Evolutionary conservation across 2,888 invertebrate genomes (phyloP), one percentile per base, ranked within the genome.

Genomic region (Coelogynopora nodosa): DNA sequence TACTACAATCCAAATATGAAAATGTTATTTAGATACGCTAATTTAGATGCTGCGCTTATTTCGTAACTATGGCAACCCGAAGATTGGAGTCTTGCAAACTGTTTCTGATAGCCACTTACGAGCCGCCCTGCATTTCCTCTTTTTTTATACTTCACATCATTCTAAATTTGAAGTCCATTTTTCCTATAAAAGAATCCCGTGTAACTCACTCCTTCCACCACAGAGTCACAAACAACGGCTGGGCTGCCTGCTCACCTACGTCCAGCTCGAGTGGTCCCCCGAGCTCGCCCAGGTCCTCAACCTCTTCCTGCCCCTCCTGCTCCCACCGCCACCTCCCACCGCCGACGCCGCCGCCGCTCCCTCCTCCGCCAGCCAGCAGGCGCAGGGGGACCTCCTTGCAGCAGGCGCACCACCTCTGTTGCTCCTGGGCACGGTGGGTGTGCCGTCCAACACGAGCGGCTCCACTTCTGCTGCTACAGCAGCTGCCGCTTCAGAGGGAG

Each of bases 181-280:
- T 18, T 13, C n/a, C n/a, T 18, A n/a, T 67, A 67, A 13, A 10
- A 67, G 67, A 13, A 67, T 13, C 10, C n/a, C 67, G 67, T 18
- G n/a, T 67, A 67, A 67, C 67, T 13, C n/a, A n/a, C n/a, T n/a
- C n/a, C n/a, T n/a, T n/a, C n/a, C n/a, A n/a, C 27, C 23, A 5
- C 81, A 80, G 27, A 80, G 27, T n/a, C 85, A 85, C 67, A 85
- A 85, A 85, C 67, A 80, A 67, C 85, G 85, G 27, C 29, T 67
- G 0, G 85, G 85, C 5, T 67, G 85, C 29, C 26, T 85, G 1
- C 67, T 85, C 67, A 85, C 27, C 67, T 67, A 85, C 28, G 85
- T 85, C 29, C 85, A 85, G 29, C 27, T 85, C 0, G 85, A 85
- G 67, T 80, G 67, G 85, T 85, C 85, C 23, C 81, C 23, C n/a